A percentile compares a stretch with the other conserved stretches of the same genome.
Evolutionary conservation across 1,140 invertebrate species (phyloP).

Genomic region (Stegodyphus mimosarum): DNA sequence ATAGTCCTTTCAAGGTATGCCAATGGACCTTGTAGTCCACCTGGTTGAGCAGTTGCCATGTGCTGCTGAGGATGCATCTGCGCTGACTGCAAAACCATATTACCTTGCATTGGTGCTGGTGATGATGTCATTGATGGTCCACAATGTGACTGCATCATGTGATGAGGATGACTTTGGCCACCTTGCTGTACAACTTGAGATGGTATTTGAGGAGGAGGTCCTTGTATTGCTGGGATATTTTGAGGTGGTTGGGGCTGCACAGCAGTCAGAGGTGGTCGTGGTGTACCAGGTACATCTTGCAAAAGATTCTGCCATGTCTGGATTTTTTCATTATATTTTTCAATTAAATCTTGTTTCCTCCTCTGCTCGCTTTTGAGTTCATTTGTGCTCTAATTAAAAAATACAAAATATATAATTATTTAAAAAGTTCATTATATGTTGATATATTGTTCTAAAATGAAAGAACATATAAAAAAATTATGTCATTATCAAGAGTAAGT

Average conservation of each 20-base stretch:
- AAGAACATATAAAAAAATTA: too few species aligned
- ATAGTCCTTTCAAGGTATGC: conserved; percentile 84
- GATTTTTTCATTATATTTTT: conserved; percentile 90
- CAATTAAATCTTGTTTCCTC: conserved; percentile 87
- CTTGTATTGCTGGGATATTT: conserved; percentile 29
- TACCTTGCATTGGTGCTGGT: conserved; percentile 21
- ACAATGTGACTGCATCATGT: conserved; percentile 55
- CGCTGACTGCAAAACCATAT: conserved; percentile 26
- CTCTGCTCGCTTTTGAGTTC: conserved; percentile 85
- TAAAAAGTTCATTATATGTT: neutral
- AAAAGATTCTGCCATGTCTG: conserved; percentile 88
- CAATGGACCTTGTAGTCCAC: conserved; percentile 77
- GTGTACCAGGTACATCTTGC: conserved; percentile 73
- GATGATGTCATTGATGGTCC: conserved; percentile 62
- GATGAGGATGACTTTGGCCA: neutral
- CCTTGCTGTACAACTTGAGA: conserved; percentile 21
- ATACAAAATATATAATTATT: neutral
- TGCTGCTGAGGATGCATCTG: conserved; percentile 59
- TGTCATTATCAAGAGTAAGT: too few species aligned
- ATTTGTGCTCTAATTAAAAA: conserved; percentile 76
- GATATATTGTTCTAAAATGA: too few species aligned
- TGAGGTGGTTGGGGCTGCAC: conserved; percentile 63
- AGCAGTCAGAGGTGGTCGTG: conserved; percentile 70
- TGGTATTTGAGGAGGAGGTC: conserved; percentile 33
- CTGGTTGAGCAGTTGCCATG: conserved; percentile 60